A percentile compares a stretch with the other conserved stretches of the same genome.
Conservation (phyloP, 2,888 invertebrate species). For the Nasonia oneida region DNA sequence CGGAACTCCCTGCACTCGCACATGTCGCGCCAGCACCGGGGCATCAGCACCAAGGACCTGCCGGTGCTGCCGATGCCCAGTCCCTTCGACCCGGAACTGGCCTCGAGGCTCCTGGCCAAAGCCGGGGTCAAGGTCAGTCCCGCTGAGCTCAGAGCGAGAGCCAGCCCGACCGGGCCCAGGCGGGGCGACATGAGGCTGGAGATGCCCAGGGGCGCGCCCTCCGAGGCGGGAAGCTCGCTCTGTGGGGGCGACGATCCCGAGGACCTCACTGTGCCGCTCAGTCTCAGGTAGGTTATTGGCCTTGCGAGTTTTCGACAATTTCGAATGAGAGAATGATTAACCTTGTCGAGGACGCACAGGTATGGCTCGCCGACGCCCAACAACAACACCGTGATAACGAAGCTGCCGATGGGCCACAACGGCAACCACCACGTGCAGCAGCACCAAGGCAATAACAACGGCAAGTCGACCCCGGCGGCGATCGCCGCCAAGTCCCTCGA, state of each 20-base stretch:
- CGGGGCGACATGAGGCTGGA: slow-evolving; percentile 89
- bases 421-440: slow-evolving; percentile 14
- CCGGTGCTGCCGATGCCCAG: slow-evolving; percentile 96
- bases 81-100: slow-evolving; percentile 93
- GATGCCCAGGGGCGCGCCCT: slow-evolving; percentile 85
- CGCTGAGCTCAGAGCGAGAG: slow-evolving; percentile 90
- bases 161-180: slow-evolving; percentile 90
- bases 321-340: too few species aligned
- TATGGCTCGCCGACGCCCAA: slow-evolving; percentile 84
- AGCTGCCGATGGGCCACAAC: slow-evolving; percentile 64
- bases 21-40: slow-evolving; percentile 96
- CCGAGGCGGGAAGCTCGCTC: slow-evolving; percentile 86
- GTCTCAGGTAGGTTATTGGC: slow-evolving; percentile 77
- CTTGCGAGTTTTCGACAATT: too few species aligned
- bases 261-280: slow-evolving; percentile 87
- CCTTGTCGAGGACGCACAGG: slow-evolving; percentile 9
- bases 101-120: slow-evolving; percentile 89
- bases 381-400: slow-evolving; percentile 80
- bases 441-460: slow-evolving; percentile 64
- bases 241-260: slow-evolving; percentile 92
- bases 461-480: slow-evolving; percentile 82
- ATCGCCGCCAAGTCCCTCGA: slow-evolving; percentile 85
- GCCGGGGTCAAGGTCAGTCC: slow-evolving; percentile 93
- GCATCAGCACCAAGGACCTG: slow-evolving; percentile 95
- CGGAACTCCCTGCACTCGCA: slow-evolving; percentile 95